Evolutionary conservation across 2,888 invertebrate species (phyloP).

Genomic region (Apomyelois bistriatella): DNA sequence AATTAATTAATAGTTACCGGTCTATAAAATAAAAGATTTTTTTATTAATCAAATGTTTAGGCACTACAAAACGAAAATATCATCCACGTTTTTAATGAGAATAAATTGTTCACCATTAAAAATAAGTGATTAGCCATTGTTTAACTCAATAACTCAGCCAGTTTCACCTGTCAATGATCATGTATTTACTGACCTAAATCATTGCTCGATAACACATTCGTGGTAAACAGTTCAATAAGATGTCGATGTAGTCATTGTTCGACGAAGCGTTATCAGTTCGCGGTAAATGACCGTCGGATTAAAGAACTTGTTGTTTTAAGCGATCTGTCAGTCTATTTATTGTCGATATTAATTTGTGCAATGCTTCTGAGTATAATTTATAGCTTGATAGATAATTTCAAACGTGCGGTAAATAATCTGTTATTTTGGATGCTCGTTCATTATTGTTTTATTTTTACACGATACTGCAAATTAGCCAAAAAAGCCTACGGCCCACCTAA

Average conservation of each 20-base stretch:
- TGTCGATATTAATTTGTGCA: background rate
- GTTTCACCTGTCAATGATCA: background rate
- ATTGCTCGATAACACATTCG: background rate
- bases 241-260: constrained; percentile 1
- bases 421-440: too few relatives aligned
- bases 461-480: too few relatives aligned
- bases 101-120: too few relatives aligned
- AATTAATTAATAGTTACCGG: too few relatives aligned
- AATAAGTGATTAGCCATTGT: too few relatives aligned
- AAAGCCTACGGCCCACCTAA: too few relatives aligned
- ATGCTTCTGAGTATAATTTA: constrained; percentile 2
- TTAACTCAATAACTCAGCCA: background rate
- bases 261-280: constrained; percentile 1
- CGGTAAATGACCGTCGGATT: background rate
- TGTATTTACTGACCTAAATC: background rate
- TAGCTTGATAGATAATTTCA: background rate
- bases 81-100: too few relatives aligned
- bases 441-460: too few relatives aligned
- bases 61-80: too few relatives aligned
- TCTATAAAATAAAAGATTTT: too few relatives aligned
- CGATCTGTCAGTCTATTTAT: background rate
- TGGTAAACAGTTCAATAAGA: background rate
- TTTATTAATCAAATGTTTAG: too few relatives aligned
- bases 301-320: background rate
- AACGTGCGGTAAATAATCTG: too few relatives aligned